These are phyloP conservation scores for Drosophila barbarae DNA, from an alignment of 2,888 invertebrate genomes.

Conservation along the genomic window DNA sequence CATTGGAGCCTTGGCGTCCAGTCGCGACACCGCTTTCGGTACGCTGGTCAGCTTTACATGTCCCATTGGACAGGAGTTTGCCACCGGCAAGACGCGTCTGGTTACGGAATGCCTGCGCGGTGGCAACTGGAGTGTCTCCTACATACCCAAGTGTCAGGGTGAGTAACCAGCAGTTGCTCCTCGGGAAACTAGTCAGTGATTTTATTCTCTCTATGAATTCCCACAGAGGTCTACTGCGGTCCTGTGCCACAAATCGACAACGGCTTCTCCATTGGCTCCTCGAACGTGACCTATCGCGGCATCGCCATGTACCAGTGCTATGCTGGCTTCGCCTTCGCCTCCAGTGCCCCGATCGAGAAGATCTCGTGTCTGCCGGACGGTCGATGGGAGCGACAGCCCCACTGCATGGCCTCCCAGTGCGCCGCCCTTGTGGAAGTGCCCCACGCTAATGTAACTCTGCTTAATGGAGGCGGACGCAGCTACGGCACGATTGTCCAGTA, in stretches of 20 bases:
- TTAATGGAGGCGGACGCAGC: slow-evolving; percentile 94
- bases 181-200: background rate
- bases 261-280: slow-evolving; percentile 96
- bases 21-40: slow-evolving; percentile 94
- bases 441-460: slow-evolving; percentile 90
- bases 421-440: slow-evolving; percentile 91
- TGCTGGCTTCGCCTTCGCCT: slow-evolving; percentile 96
- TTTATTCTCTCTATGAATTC: background rate
- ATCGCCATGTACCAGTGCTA: slow-evolving; percentile 98
- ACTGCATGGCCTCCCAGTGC: slow-evolving; percentile 95
- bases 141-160: slow-evolving; percentile 96
- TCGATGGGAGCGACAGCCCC: slow-evolving; percentile 94
- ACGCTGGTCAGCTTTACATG: slow-evolving; percentile 94
- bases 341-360: slow-evolving; percentile 91
- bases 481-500: slow-evolving; percentile 96
- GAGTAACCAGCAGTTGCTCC: slow-evolving; percentile 39
- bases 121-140: slow-evolving; percentile 94
- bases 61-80: slow-evolving; percentile 95
- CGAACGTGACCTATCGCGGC: slow-evolving; percentile 96
- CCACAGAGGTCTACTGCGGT: slow-evolving; percentile 93
- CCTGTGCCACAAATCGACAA: slow-evolving; percentile 99
- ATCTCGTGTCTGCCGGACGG: slow-evolving; percentile 94
- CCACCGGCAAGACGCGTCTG: slow-evolving; percentile 91
- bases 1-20: slow-evolving; percentile 92
- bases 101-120: slow-evolving; percentile 92